Conservation (phyloP, 1,140 invertebrate species). For the Dreissena polymorpha region DNA sequence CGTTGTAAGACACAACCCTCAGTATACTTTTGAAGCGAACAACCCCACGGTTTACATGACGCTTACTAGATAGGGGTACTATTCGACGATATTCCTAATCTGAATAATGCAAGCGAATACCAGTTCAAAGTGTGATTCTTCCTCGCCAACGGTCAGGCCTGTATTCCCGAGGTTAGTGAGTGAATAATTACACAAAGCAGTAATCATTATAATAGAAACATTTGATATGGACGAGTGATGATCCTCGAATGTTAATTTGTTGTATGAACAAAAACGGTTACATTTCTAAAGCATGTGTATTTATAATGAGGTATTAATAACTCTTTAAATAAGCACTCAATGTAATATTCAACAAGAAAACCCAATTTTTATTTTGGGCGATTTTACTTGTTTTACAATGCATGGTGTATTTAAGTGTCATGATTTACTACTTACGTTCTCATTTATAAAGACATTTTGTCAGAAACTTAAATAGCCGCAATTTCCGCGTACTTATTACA, state of each 20-base stretch:
- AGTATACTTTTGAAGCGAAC: background rate
- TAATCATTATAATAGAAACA: background rate
- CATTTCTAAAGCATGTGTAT: background rate
- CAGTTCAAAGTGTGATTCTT: conserved; percentile 16
- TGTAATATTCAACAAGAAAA: too few relatives aligned
- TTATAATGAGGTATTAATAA: background rate
- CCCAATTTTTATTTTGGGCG: too few relatives aligned
- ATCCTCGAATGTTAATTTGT: too few relatives aligned
- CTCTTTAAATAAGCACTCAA: too few relatives aligned
- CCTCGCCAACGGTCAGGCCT: background rate
- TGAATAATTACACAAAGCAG: conserved; percentile 24
- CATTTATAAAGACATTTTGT: too few relatives aligned
- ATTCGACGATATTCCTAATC: conserved; percentile 1
- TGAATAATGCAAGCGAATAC: conserved; percentile 1
- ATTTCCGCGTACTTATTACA: too few relatives aligned
- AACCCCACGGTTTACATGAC: background rate
- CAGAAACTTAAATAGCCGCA: too few relatives aligned
- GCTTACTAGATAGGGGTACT: background rate
- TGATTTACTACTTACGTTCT: too few relatives aligned
- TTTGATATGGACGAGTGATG: background rate
- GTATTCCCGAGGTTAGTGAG: background rate
- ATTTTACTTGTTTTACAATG: too few relatives aligned
- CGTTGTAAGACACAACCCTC: too few relatives aligned
- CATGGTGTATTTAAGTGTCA: too few relatives aligned
- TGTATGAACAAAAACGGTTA: too few relatives aligned